Percentiles rank a stretch among this genome's conserved stretches.
phyloP scores from a whole-genome alignment of 2,113 vertebrate genomes.

The Nibea coibor region DNA sequence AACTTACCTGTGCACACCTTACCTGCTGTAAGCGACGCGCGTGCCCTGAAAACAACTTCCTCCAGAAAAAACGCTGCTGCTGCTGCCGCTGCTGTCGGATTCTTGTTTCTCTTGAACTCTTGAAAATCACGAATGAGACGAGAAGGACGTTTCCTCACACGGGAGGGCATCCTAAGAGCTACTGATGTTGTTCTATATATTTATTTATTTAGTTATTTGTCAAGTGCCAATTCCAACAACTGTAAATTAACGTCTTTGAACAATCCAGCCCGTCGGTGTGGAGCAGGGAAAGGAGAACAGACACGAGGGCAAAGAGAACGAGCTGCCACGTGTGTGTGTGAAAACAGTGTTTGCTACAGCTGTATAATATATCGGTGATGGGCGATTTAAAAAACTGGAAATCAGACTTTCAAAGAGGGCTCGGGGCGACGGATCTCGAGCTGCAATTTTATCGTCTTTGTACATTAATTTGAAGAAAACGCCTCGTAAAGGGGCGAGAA shows the following conservation, averaged over 20 bases:
- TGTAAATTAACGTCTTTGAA: slow-evolving; percentile 59
- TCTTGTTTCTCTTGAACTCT: slow-evolving; percentile 36
- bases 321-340: slow-evolving; percentile 28
- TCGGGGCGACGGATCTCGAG: background rate
- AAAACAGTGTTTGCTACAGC: slow-evolving; percentile 41
- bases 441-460: slow-evolving; percentile 39
- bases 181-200: slow-evolving; percentile 48
- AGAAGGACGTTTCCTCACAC: slow-evolving; percentile 10
- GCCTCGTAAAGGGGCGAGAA: slow-evolving; percentile 21
- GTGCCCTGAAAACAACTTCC: slow-evolving; percentile 9
- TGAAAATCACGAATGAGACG: background rate
- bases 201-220: slow-evolving; percentile 86
- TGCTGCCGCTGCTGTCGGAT: slow-evolving; percentile 27
- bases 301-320: background rate
- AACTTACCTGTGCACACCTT: slow-evolving; percentile 36
- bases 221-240: slow-evolving; percentile 91
- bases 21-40: slow-evolving; percentile 13
- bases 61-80: slow-evolving; percentile 18
- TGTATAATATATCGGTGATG: background rate
- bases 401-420: slow-evolving; percentile 38
- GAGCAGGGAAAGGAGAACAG: slow-evolving; percentile 62
- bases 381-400: slow-evolving; percentile 15
- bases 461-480: slow-evolving; percentile 51
- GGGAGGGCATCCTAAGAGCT: slow-evolving; percentile 30
- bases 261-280: slow-evolving; percentile 74